Evolutionary conservation across 2,797 vertebrate species (phyloP), one percentile per base, ranked within the genome.

Genomic region (Glossophaga mutica): DNA sequence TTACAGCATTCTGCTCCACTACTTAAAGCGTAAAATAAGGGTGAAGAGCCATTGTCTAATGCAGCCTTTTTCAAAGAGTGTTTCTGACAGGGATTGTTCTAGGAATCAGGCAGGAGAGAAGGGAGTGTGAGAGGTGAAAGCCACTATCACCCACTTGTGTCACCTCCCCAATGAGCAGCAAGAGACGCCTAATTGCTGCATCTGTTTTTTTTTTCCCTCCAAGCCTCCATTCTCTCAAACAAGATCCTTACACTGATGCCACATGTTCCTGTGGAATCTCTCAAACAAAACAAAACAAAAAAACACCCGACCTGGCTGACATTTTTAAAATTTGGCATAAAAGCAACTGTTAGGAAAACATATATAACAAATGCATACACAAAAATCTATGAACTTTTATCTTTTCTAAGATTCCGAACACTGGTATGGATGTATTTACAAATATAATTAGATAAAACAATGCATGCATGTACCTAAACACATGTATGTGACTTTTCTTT

Each of bases 1-100:
- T 98, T 99, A 98, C 98, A 98, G 98, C 98, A 99, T 99, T 98
- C 99, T 99, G 99, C 99, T 99, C 98, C 98, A 98, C 98, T 99
- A 99, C 99, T 99, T 99, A 99, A 98, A 99, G 99, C 98, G 98
- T 98, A 99, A 99, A 99, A 99, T 99, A 99, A 99, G 99, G 99
- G 99, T 99, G 99, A 99, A 99, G 99, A 99, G 99, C 99, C 99
- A 99, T 99, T 99, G 99, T 99, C 99, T 99, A 99, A 99, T 99
- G 98, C 99, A 99, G 99, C 98, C 98, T 99, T 99, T 99, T 99
- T 99, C 99, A 99, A 99, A 99, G 99, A 99, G 98, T 99, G 98
- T 99, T 99, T 99, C 99, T 99, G 99, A 99, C 99, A 99, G 98
- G 99, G 98, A 99, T 99, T 99, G 99, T 99, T 99, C 99, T 97